Conservation (phyloP, 2,113 vertebrate genomes). For the Neopipo cinnamomea region DNA sequence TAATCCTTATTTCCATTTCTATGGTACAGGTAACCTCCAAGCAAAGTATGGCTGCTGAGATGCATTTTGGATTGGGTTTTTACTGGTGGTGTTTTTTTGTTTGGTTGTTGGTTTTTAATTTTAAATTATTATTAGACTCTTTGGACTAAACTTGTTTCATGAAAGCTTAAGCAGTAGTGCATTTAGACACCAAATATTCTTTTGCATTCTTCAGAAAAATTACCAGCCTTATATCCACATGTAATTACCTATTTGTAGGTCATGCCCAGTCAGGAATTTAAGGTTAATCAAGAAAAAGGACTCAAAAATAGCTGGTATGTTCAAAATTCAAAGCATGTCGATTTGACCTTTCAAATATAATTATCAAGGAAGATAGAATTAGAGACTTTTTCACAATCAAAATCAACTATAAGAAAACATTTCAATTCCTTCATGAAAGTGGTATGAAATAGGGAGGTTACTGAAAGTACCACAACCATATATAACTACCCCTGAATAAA, state of each 20-base stretch:
- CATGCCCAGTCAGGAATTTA: not conserved
- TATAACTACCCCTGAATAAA: not conserved
- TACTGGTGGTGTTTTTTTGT: fast-evolving
- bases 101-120: not conserved
- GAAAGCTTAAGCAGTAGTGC: not conserved
- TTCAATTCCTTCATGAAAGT: not conserved
- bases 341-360: not conserved
- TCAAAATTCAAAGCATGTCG: not conserved
- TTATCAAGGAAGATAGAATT: not conserved
- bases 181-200: not conserved
- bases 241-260: not conserved
- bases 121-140: not conserved
- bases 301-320: not conserved
- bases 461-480: not conserved
- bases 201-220: not conserved
- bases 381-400: not conserved
- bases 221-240: not conserved
- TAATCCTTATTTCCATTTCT: not conserved
- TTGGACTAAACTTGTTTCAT: not conserved
- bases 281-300: not conserved
- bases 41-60: not conserved
- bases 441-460: not conserved
- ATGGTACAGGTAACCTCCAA: not conserved
- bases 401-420: not conserved
- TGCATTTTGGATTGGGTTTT: not conserved